Percentiles rank a stretch among this genome's conserved stretches.
phyloP scores from a whole-genome alignment of 1,140 invertebrate genomes.

The Plutomurus gul region DNA sequence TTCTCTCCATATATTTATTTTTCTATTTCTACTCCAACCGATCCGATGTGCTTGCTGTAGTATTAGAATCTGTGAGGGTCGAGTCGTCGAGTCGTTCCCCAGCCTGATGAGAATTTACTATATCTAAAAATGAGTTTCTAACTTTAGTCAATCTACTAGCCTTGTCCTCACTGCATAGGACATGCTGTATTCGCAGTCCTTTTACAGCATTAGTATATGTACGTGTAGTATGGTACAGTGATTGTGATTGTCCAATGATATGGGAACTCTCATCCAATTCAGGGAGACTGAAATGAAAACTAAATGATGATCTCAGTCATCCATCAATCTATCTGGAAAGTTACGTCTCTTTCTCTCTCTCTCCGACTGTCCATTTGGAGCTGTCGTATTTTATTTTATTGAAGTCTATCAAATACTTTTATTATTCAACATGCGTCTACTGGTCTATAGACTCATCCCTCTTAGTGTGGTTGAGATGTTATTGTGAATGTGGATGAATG shows the following conservation, averaged over 20 bases:
- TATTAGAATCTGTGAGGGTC: neutral
- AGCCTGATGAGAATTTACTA: constrained; percentile 8
- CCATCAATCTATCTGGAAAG: constrained; percentile 18
- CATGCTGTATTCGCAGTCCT: too few relatives aligned
- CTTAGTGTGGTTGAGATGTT: neutral
- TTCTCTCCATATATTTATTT: constrained; percentile 28
- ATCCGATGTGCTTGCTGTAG: neutral
- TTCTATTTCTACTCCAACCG: constrained; percentile 4
- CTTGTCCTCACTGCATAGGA: too few relatives aligned
- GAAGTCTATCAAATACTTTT: constrained; percentile 1
- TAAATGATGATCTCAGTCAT: constrained; percentile 30
- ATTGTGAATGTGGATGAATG: neutral
- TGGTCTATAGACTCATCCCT: too few relatives aligned
- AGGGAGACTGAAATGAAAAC: constrained; percentile 12
- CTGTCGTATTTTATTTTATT: constrained; percentile 28
- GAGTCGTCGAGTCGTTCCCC: neutral
- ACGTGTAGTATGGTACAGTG: neutral
- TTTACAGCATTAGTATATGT: too few relatives aligned
- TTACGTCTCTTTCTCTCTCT: neutral
- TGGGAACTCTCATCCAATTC: constrained; percentile 3
- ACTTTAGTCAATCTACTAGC: neutral
- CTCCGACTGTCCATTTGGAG: neutral
- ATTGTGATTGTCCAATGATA: constrained; percentile 11
- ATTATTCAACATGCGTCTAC: neutral
- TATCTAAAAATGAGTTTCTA: constrained; percentile 3